phyloP scores from a whole-genome alignment of 1,140 invertebrate genomes.

The Neoseiulus cucumeris region DNA sequence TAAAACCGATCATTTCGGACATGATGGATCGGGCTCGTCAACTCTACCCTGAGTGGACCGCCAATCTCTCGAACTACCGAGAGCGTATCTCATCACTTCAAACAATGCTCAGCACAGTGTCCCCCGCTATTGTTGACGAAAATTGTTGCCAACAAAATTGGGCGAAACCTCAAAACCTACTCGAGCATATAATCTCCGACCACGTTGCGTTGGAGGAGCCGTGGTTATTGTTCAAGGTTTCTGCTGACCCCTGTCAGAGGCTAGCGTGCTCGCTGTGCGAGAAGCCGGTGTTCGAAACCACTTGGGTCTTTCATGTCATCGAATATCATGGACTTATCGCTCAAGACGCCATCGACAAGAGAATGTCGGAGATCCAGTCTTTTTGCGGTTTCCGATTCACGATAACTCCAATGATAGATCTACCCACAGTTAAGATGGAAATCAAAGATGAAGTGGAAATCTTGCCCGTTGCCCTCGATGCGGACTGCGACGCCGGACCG shows the following conservation, averaged over 20 bases:
- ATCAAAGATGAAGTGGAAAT: neutral
- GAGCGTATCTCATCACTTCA: neutral
- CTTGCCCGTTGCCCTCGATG: too few relatives aligned
- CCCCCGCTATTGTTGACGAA: neutral
- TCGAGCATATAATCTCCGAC: neutral
- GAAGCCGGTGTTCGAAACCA: conserved; percentile 6
- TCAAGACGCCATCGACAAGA: neutral
- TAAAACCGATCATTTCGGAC: neutral
- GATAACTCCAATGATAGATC: neutral
- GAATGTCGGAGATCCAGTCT: neutral
- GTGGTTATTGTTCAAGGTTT: conserved; percentile 4
- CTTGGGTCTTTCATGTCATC: neutral
- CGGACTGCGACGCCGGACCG: too few relatives aligned
- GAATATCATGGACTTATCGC: neutral
- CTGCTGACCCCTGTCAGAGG: neutral
- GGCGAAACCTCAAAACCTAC: neutral
- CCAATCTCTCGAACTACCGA: neutral
- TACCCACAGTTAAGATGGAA: neutral
- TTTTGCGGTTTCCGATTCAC: neutral
- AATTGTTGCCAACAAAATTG: neutral
- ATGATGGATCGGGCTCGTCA: neutral
- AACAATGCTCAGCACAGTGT: neutral
- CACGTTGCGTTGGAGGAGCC: neutral
- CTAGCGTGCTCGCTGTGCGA: neutral
- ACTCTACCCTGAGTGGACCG: neutral